Conservation (phyloP, 2,113 vertebrate genomes). For the Nannobrachium achirus region DNA sequence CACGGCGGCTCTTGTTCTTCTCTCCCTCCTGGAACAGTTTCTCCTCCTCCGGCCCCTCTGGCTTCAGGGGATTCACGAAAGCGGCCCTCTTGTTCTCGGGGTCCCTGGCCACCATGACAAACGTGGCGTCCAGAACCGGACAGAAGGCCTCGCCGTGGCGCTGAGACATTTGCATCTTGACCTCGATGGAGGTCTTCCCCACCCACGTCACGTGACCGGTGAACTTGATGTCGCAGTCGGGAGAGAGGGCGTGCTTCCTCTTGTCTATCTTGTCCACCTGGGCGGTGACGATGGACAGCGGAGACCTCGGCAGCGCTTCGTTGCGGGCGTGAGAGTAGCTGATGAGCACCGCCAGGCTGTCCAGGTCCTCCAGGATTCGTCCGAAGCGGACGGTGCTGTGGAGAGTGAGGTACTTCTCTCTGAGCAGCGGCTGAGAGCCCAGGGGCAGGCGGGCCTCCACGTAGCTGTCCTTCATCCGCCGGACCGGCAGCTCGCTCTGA, state of each 20-base stretch:
- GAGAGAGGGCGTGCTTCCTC: conserved; percentile 86
- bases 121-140: conserved; percentile 92
- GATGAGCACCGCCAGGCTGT: conserved; percentile 98
- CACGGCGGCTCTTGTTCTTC: conserved; percentile 88
- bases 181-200: conserved; percentile 95
- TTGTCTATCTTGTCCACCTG: conserved; percentile 97
- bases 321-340: conserved; percentile 93
- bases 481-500: conserved; percentile 85
- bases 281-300: conserved; percentile 97
- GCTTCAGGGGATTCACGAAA: conserved; percentile 88
- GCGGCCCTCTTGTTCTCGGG: conserved; percentile 94
- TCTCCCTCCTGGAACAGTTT: conserved; percentile 88
- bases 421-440: conserved; percentile 89
- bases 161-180: conserved; percentile 94
- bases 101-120: conserved; percentile 98
- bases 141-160: conserved; percentile 78
- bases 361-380: conserved; percentile 95
- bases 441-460: conserved; percentile 92
- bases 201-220: conserved; percentile 95
- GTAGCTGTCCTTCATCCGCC: conserved; percentile 91
- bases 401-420: conserved; percentile 94
- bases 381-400: conserved; percentile 96
- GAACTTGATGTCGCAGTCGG: conserved; percentile 95
- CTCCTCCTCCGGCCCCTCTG: conserved; percentile 86
- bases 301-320: conserved; percentile 80